These are phyloP conservation scores for Progne subis DNA, from an alignment of 2,113 vertebrate species.

Conservation along the genomic window DNA sequence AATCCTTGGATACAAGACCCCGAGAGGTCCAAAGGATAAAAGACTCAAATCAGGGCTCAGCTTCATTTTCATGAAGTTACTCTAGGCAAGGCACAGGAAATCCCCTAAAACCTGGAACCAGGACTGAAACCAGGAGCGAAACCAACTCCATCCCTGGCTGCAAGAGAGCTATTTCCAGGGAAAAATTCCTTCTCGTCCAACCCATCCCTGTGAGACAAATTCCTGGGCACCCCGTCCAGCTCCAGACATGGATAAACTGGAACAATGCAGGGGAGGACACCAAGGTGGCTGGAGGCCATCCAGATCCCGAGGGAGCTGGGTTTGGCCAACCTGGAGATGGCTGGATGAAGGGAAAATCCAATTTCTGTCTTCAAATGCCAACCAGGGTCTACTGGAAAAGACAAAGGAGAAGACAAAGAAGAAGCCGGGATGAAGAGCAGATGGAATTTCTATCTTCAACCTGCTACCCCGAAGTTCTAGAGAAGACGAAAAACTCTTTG, in stretches of 20 bases:
- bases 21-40: fast-evolving
- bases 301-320: not conserved
- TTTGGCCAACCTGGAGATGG: not conserved
- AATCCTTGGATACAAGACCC: not conserved
- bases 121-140: too few species aligned
- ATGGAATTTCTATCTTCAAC: fast-evolving
- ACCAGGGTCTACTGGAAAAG: not conserved
- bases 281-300: not conserved
- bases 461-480: not conserved
- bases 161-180: not conserved
- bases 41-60: not conserved
- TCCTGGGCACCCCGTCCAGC: not conserved
- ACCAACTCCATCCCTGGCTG: not conserved
- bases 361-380: fast-evolving
- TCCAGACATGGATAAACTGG: not conserved
- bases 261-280: not conserved
- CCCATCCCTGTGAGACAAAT: fast-evolving
- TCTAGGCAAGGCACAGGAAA: not conserved
- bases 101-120: not conserved
- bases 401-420: not conserved
- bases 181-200: fast-evolving
- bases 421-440: not conserved
- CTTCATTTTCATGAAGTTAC: not conserved
- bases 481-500: not conserved
- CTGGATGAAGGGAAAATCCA: not conserved